Percentiles rank a stretch among this genome's conserved stretches.
These are phyloP conservation scores for Romanogobio albipinnatus DNA, from an alignment of 2,113 vertebrate species.

Conservation along the genomic window DNA sequence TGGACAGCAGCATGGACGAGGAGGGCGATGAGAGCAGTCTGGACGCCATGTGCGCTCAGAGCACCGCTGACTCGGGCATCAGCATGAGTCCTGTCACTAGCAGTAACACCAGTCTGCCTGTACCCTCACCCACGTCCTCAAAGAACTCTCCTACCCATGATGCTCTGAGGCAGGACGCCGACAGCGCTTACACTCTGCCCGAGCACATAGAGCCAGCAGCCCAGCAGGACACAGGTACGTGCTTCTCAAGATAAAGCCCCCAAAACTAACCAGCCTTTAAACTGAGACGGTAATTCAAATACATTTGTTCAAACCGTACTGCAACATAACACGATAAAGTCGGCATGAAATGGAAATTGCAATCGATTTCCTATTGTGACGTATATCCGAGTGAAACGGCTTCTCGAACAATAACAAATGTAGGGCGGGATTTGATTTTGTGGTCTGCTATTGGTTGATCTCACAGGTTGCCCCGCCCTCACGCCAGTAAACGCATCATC, in stretches of 20 bases:
- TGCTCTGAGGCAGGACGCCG: conserved; percentile 36
- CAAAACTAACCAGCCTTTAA: background rate
- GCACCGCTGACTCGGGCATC: conserved; percentile 51
- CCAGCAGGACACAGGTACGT: conserved; percentile 44
- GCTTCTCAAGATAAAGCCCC: background rate
- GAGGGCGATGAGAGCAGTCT: conserved; percentile 74
- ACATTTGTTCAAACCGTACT: background rate
- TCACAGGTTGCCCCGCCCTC: too few species aligned
- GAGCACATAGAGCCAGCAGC: conserved; percentile 12
- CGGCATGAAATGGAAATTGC: too few species aligned
- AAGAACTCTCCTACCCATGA: conserved; percentile 45
- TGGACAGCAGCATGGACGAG: conserved; percentile 78
- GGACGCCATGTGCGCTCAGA: conserved; percentile 68
- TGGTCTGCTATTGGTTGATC: too few species aligned
- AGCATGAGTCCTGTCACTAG: conserved; percentile 50
- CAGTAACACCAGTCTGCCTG: conserved; percentile 14
- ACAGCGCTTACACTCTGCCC: background rate
- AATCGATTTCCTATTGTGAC: too few species aligned
- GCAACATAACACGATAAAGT: too few species aligned
- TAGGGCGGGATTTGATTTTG: too few species aligned
- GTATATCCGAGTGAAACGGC: too few species aligned
- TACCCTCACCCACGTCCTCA: conserved; percentile 2
- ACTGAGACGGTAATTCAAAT: background rate
- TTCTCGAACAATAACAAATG: too few species aligned
- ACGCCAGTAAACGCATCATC: too few species aligned